phyloP scores from a whole-genome alignment of 2,888 invertebrate genomes.

The Microctonus aethiopoides region DNA sequence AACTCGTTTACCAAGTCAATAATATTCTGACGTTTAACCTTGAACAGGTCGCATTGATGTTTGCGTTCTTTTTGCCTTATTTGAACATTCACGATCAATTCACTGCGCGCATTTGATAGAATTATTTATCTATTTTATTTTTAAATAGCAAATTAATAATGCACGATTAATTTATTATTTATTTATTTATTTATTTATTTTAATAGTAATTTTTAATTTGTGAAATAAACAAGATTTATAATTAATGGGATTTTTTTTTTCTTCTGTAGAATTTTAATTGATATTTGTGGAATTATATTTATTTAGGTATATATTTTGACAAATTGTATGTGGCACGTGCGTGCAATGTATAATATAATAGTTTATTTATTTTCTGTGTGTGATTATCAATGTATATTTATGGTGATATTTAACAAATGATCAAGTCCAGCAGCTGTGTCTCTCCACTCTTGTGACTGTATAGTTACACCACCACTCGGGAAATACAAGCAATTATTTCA shows the following conservation, averaged over 20 bases:
- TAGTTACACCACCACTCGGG: constrained; percentile 47
- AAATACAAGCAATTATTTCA: constrained; percentile 54
- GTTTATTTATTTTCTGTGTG: not conserved
- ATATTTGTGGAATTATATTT: not conserved
- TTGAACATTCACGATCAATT: constrained; percentile 26
- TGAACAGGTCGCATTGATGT: constrained; percentile 48
- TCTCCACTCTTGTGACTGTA: constrained; percentile 37
- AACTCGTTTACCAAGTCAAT: constrained; percentile 44
- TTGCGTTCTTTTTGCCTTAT: constrained; percentile 44
- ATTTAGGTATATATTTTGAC: constrained; percentile 15
- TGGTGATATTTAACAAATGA: constrained; percentile 46
- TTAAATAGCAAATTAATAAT: constrained; percentile 1
- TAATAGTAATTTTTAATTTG: not conserved
- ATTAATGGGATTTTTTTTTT: constrained; percentile 11
- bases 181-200: constrained; percentile 20
- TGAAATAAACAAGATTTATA: not conserved
- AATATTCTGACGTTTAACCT: constrained; percentile 49
- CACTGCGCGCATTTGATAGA: constrained; percentile 22
- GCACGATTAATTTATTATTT: constrained; percentile 9
- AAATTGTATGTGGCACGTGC: constrained; percentile 26
- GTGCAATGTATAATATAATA: constrained; percentile 15
- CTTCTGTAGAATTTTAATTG: not conserved
- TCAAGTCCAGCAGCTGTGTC: constrained; percentile 46
- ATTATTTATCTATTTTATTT: constrained; percentile 22
- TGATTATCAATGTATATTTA: no score